Conservation (phyloP, 2,888 invertebrate genomes). For the Pterobdella sp. region DNA sequence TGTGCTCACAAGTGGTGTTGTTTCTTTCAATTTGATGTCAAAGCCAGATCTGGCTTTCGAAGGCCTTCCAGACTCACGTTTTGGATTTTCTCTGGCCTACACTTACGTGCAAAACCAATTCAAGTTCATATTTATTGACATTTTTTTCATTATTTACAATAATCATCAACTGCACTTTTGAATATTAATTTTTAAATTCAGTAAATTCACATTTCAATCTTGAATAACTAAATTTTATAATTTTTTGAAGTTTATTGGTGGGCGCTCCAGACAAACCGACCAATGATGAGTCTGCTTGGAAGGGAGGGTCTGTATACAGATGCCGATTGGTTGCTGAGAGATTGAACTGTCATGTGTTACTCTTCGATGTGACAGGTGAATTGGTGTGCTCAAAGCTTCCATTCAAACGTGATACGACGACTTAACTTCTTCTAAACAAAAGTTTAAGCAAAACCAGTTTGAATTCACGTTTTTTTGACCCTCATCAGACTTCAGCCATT, state of each 20-base stretch:
- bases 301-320: conserved; percentile 1
- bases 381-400: not conserved
- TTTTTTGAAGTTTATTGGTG: not conserved
- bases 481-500: too few species aligned
- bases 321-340: conserved; percentile 3
- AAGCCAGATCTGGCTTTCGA: not conserved
- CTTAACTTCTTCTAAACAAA: too few species aligned
- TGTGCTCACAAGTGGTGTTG: not conserved
- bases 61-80: not conserved
- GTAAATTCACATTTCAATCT: not conserved
- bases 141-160: not conserved
- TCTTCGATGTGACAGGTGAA: conserved; percentile 1
- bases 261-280: not conserved
- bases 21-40: not conserved
- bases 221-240: not conserved
- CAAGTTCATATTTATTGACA: not conserved
- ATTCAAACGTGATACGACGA: too few species aligned
- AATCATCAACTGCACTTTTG: not conserved
- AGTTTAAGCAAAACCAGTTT: too few species aligned
- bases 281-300: not conserved
- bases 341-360: not conserved
- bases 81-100: conserved; percentile 5
- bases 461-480: too few species aligned
- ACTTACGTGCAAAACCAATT: not conserved
- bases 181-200: not conserved